Evolutionary conservation across 2,888 invertebrate species (phyloP).

Genomic region (Diploptera punctata): DNA sequence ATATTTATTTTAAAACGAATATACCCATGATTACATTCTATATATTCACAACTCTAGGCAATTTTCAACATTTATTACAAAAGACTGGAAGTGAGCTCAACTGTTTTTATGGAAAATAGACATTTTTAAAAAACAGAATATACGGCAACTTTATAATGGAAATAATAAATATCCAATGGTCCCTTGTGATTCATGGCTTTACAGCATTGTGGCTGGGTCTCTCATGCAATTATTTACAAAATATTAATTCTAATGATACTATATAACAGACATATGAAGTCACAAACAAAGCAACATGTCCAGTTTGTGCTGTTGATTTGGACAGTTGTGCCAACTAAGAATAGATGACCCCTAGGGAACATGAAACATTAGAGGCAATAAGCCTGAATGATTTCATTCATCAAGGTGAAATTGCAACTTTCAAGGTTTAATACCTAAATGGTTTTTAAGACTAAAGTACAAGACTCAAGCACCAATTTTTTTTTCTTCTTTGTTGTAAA

Average conservation of each 20-base stretch:
- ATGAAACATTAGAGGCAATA: conserved; percentile 33
- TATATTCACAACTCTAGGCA: neutral
- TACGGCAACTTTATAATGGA: neutral
- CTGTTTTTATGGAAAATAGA: neutral
- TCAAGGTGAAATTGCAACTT: conserved; percentile 31
- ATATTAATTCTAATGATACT: too few relatives aligned
- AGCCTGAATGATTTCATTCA: conserved; percentile 36
- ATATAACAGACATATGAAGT: too few relatives aligned
- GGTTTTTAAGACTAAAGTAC: conserved; percentile 32
- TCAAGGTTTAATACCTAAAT: conserved; percentile 35
- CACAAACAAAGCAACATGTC: neutral
- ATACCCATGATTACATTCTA: neutral
- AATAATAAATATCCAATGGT: conserved; percentile 11
- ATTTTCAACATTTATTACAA: conserved; percentile 5
- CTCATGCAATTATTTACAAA: neutral
- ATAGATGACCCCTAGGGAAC: conserved; percentile 34
- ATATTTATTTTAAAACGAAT: neutral
- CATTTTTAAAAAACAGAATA: conserved; percentile 2
- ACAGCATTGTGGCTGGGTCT: neutral
- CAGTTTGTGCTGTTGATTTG: neutral
- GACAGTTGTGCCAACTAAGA: conserved; percentile 31
- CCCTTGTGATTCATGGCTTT: conserved; percentile 1
- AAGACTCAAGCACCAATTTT: conserved; percentile 38
- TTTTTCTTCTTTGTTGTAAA: conserved; percentile 26
- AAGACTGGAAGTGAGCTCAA: neutral